Evolutionary conservation across 37 sponge, comb jelly and placozoan genomes (phyloP).

Genomic region (Tethya wilhelma): DNA sequence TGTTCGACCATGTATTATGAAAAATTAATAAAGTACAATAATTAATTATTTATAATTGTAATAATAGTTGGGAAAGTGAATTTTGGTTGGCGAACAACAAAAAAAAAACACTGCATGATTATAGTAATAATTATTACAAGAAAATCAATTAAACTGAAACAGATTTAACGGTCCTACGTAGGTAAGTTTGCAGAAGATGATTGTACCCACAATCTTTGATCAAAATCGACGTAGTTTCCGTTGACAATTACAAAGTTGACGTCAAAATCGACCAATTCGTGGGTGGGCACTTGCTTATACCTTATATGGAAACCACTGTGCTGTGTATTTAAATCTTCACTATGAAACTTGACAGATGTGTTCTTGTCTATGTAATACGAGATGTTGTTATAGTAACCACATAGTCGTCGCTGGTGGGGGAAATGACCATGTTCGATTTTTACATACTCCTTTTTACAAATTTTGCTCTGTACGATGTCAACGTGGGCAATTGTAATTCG

Average conservation of each 20-base stretch:
- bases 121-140: too few species aligned
- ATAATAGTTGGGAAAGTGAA: too few species aligned
- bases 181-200: too few species aligned
- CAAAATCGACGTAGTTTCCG: constrained; percentile 1
- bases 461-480: not conserved
- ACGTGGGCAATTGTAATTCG: constrained; percentile 16
- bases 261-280: not conserved
- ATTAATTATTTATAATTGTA: too few species aligned
- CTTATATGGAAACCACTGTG: constrained; percentile 11
- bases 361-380: constrained; percentile 15
- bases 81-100: too few species aligned
- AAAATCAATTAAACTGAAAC: too few species aligned
- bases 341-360: constrained; percentile 12
- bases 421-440: constrained; percentile 37
- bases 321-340: not conserved
- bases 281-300: constrained; percentile 17
- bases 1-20: too few species aligned
- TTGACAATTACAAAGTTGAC: constrained; percentile 16
- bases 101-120: too few species aligned
- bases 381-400: constrained; percentile 19
- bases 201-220: constrained; percentile 5
- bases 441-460: constrained; percentile 45
- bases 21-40: too few species aligned
- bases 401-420: constrained; percentile 31
- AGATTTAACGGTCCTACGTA: too few species aligned